Conservation (phyloP, 2,113 vertebrate species). For the Oriolus oriolus region DNA sequence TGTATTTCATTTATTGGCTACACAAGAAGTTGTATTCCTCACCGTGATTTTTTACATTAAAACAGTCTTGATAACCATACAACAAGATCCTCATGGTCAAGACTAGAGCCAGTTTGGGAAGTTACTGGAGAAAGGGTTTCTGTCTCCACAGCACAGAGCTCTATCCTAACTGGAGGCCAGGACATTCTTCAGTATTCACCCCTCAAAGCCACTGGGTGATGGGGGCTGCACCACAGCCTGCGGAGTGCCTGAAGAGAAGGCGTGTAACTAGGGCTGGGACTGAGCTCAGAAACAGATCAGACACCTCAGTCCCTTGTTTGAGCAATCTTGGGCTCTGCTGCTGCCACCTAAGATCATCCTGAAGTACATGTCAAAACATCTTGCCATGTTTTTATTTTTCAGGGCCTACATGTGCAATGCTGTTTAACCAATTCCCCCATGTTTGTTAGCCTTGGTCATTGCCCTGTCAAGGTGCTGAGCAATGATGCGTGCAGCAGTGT, state of each 20-base stretch:
- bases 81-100: not conserved
- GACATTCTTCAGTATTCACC: not conserved
- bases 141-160: not conserved
- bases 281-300: not conserved
- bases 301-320: not conserved
- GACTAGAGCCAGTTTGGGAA: not conserved
- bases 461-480: not conserved
- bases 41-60: not conserved
- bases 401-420: not conserved
- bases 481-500: not conserved
- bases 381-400: not conserved
- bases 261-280: accelerated
- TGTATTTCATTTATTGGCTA: not conserved
- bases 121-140: not conserved
- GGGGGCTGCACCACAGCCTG: accelerated
- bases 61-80: not conserved
- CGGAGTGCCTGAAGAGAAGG: not conserved
- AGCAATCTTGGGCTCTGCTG: not conserved
- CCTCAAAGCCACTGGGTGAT: not conserved
- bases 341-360: not conserved
- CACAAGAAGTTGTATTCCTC: not conserved
- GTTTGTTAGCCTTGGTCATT: not conserved
- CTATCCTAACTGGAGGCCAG: not conserved
- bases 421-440: not conserved
- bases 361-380: not conserved